These are phyloP conservation scores for Matsumurasca onukii DNA, from an alignment of 1,140 invertebrate genomes.

Conservation along the genomic window DNA sequence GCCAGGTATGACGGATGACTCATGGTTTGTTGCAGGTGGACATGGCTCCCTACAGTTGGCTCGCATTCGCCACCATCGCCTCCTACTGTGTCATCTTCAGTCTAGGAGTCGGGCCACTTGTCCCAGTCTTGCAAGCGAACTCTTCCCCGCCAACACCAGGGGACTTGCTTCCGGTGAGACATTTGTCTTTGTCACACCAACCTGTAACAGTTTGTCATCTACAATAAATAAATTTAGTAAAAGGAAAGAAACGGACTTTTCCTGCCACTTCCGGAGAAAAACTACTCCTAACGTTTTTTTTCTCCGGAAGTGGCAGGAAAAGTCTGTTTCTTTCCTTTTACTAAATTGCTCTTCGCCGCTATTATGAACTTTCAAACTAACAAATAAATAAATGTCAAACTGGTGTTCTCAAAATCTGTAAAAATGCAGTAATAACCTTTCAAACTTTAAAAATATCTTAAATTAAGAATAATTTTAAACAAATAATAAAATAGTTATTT, in stretches of 20 bases:
- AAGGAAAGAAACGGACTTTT: too few species aligned
- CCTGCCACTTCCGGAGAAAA: too few species aligned
- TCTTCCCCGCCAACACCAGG: conserved; percentile 39
- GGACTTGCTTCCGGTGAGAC: conserved; percentile 37
- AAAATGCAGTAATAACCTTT: not conserved
- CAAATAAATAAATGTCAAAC: not conserved
- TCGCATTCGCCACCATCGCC: conserved; percentile 30
- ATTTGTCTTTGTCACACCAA: conserved; percentile 32
- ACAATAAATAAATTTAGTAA: not conserved
- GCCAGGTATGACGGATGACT: too few species aligned
- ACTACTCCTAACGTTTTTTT: too few species aligned
- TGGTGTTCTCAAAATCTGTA: not conserved
- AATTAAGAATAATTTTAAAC: too few species aligned
- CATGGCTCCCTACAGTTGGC: conserved; percentile 23
- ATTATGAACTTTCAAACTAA: too few species aligned
- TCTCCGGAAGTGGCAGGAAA: too few species aligned
- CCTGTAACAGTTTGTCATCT: not conserved
- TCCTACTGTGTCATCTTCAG: conserved; percentile 33
- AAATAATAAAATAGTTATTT: too few species aligned
- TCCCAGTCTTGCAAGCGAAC: conserved; percentile 39
- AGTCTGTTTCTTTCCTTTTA: too few species aligned
- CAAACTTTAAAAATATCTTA: not conserved
- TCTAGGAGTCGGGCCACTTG: conserved; percentile 37
- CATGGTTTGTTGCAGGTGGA: too few species aligned
- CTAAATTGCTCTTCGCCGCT: too few species aligned